Percentiles rank a stretch among this genome's conserved stretches.
Evolutionary conservation across 2,888 invertebrate species (phyloP).

Genomic region (Drosophila eohydei): DNA sequence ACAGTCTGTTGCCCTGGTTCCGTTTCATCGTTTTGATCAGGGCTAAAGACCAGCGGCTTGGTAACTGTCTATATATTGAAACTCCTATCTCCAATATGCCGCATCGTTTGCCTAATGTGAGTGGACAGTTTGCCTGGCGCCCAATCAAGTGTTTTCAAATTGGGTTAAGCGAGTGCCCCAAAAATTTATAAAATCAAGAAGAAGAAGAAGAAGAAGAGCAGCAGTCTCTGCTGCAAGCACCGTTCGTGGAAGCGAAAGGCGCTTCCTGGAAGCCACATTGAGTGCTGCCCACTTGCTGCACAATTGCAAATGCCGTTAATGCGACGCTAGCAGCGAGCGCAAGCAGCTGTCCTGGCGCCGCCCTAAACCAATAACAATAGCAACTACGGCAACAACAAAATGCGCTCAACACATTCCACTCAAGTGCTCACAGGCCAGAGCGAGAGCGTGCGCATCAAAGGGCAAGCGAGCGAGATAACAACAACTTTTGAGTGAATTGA

Average conservation of each 20-base stretch:
- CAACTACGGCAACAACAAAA: conserved; percentile 29
- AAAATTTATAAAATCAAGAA: conserved; percentile 3
- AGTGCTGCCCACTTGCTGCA: conserved; percentile 69
- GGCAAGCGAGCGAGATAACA: conserved; percentile 48
- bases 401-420: conserved; percentile 59
- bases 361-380: conserved; percentile 41
- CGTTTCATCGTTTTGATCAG: conserved; percentile 29
- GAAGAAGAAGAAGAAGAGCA: neutral
- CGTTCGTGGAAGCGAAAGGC: conserved; percentile 69
- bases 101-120: conserved; percentile 62
- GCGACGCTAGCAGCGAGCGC: conserved; percentile 27
- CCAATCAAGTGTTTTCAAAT: conserved; percentile 83
- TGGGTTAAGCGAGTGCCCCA: conserved; percentile 62
- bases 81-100: conserved; percentile 25
- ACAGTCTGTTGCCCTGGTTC: conserved; percentile 56
- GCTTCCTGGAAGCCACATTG: conserved; percentile 70
- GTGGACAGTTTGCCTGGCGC: conserved; percentile 80
- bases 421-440: conserved; percentile 26
- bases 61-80: conserved; percentile 71
- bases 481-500: conserved; percentile 45
- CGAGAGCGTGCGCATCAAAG: conserved; percentile 39
- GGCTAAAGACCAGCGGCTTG: conserved; percentile 80
- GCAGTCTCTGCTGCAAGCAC: conserved; percentile 21
- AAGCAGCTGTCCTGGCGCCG: conserved; percentile 58
- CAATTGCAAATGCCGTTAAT: conserved; percentile 62